Evolutionary conservation across 2,113 vertebrate genomes (phyloP).

Genomic region (Microtus pennsylvanicus): DNA sequence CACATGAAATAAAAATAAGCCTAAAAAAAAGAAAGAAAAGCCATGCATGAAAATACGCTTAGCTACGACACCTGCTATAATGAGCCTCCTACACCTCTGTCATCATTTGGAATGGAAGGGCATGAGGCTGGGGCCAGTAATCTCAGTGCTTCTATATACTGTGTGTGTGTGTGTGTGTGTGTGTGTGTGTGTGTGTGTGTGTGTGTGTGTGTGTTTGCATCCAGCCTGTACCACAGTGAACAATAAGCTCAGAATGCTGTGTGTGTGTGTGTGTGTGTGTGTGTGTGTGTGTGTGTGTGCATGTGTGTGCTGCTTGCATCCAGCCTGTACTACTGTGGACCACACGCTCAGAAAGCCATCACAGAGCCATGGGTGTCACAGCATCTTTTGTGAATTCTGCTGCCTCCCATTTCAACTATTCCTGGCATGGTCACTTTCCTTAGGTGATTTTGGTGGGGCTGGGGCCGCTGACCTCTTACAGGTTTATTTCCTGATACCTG

Average conservation of each 20-base stretch:
- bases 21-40: not conserved
- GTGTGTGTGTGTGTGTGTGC: not conserved
- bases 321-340: not conserved
- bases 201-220: not conserved
- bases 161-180: not conserved
- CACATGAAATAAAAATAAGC: not conserved
- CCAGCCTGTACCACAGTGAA: not conserved
- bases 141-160: not conserved
- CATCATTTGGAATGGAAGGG: not conserved
- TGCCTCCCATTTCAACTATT: not conserved
- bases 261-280: not conserved
- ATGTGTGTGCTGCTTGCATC: not conserved
- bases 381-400: not conserved
- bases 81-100: not conserved
- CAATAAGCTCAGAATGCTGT: not conserved
- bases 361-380: not conserved
- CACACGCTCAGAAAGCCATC: not conserved
- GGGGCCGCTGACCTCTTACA: not conserved
- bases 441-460: not conserved
- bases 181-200: not conserved
- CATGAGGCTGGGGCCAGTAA: not conserved
- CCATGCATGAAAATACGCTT: not conserved
- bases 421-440: not conserved
- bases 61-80: not conserved
- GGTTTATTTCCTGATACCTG: constrained; percentile 1